phyloP scores from a whole-genome alignment of 2,113 vertebrate species.

The Lipophrys pholis region DNA sequence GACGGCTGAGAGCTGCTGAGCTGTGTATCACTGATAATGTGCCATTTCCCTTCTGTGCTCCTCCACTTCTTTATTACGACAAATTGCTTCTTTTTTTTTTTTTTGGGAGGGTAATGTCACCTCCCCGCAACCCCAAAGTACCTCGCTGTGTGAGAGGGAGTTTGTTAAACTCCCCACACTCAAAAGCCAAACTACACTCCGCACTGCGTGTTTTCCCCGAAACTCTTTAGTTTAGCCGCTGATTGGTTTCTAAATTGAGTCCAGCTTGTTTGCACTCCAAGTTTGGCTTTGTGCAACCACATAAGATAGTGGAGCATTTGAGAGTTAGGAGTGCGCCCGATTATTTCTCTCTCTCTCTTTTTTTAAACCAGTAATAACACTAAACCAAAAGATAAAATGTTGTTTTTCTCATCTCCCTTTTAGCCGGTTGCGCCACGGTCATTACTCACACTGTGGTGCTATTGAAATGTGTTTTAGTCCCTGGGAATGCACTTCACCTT shows the following conservation, averaged over 20 bases:
- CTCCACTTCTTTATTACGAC: constrained; percentile 77
- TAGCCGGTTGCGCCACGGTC: no score
- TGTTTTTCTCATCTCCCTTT: not conserved
- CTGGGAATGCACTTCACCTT: not conserved
- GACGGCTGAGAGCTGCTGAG: constrained; percentile 79
- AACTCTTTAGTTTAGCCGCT: not conserved
- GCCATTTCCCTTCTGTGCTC: constrained; percentile 72
- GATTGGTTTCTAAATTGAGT: constrained; percentile 37
- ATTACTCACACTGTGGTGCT: no score
- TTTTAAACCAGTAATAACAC: constrained; percentile 4
- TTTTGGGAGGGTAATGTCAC: constrained; percentile 35
- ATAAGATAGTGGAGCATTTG: not conserved
- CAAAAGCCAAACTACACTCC: constrained; percentile 17
- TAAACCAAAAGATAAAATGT: not conserved
- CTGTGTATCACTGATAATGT: constrained; percentile 77
- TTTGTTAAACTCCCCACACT: constrained; percentile 10
- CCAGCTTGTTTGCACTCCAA: constrained; percentile 2
- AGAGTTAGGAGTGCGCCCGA: not conserved
- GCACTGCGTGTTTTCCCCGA: not conserved
- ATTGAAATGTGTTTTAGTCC: no score
- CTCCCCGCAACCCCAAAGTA: constrained; percentile 19
- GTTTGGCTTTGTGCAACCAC: not conserved
- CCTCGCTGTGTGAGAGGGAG: constrained; percentile 10
- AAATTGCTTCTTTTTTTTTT: constrained; percentile 71
- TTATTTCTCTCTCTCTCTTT: no score